A percentile compares a stretch with the other conserved stretches of the same genome.
These are phyloP conservation scores for Egretta garzetta DNA, from an alignment of 2,113 vertebrate genomes.

Conservation along the genomic window DNA sequence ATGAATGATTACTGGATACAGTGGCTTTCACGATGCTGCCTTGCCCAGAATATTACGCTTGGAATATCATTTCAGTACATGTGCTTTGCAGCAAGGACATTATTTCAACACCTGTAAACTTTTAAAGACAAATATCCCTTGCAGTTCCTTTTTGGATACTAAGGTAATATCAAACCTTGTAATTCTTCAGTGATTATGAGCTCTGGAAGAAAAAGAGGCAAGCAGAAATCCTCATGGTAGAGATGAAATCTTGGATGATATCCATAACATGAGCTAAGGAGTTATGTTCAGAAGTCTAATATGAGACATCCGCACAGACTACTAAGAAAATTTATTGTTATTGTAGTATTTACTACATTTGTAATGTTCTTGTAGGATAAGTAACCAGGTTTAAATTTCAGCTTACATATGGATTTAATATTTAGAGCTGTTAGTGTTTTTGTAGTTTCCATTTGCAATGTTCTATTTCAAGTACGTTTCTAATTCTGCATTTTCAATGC, in stretches of 20 bases:
- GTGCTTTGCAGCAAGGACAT: background rate
- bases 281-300: conserved; percentile 34
- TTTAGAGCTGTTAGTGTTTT: background rate
- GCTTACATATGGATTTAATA: background rate
- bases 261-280: background rate
- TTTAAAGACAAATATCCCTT: background rate
- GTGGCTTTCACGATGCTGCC: background rate
- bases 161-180: background rate
- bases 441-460: background rate
- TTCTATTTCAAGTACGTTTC: background rate
- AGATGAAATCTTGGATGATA: conserved; percentile 15
- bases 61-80: background rate
- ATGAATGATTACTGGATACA: background rate
- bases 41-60: background rate
- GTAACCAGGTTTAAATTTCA: conserved; percentile 15
- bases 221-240: background rate
- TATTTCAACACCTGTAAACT: background rate
- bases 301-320: conserved; percentile 39
- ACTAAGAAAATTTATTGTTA: conserved; percentile 36
- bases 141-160: background rate
- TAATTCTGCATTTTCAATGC: background rate
- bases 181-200: conserved; percentile 26
- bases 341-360: conserved; percentile 50
- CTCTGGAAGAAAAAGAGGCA: conserved; percentile 10
- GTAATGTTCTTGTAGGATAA: background rate